Evolutionary conservation across 1,140 invertebrate genomes (phyloP), one percentile per base, ranked within the genome.

Genomic region (Brevipalpus yothersi): DNA sequence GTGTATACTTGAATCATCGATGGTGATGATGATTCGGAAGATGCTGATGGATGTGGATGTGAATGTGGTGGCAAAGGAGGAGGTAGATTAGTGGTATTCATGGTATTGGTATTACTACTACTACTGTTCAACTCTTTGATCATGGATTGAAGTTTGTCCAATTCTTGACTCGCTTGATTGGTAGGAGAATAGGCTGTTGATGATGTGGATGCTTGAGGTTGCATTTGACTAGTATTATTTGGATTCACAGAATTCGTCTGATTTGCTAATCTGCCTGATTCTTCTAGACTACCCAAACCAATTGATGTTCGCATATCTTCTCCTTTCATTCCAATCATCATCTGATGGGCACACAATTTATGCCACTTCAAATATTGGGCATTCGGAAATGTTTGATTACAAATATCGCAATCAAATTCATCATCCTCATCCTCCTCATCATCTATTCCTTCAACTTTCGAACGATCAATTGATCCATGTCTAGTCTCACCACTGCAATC

Each of bases 101-200:
- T n/a, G n/a, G n/a, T n/a, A n/a, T n/a, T n/a, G n/a, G n/a, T n/a
- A n/a, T n/a, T n/a, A n/a, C 31, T 31, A 31, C 5, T 31, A 31
- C 31, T 5, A 31, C 31, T 19, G 19, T 47, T 47, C 7, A 47
- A 69, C 70, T 91, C 86, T 55, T 85, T 76, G 63, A 92, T 84
- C 87, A 91, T 91, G 0, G 83, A 83, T 69, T 92, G 86, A 19
- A 91, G 71, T 68, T 89, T 88, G 63, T 86, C 81, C 7, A 91
- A 71, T 65, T 88, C 85, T 67, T 86, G 82, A 62, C 68, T 68
- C 56, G 68, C 63, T 53, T 62, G 51, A 31, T 41, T 31, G 56
- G 41, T 56, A 31, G 45, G 15, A n/a, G 54, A 55, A 9, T 23
- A 8, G 40, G 51, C 41, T 45, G 8, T 40, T 12, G 19, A n/a